Evolutionary conservation across 2,113 vertebrate genomes (phyloP).

Genomic region (Larimichthys polyactis): DNA sequence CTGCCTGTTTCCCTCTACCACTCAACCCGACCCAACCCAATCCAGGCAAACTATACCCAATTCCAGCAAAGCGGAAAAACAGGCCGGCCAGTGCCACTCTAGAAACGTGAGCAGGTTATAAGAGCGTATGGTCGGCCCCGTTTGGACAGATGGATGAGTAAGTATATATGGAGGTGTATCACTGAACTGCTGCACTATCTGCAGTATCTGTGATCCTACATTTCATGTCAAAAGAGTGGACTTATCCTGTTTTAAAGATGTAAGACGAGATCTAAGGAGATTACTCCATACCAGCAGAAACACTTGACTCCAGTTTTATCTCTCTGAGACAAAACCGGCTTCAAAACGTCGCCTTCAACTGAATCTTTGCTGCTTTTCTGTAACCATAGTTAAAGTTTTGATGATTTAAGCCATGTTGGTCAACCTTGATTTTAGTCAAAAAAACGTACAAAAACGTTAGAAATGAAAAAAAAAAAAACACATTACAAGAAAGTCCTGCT

Average conservation of each 20-base stretch:
- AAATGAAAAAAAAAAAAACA: no score
- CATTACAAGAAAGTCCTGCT: no score
- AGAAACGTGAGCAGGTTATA: conserved; percentile 2
- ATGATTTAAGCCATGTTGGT: background rate
- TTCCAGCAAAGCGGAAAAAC: conserved; percentile 41
- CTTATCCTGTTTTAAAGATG: background rate
- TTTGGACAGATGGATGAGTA: conserved; percentile 25
- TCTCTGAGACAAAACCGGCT: background rate
- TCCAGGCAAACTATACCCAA: conserved; percentile 43
- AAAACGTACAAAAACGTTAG: no score
- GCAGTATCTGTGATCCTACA: background rate
- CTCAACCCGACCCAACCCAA: conserved; percentile 67
- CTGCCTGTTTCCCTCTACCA: conserved; percentile 80
- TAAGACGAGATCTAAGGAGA: background rate
- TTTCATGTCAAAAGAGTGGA: background rate
- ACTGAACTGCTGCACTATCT: background rate
- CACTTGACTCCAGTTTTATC: background rate
- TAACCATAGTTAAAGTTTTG: background rate
- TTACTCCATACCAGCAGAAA: background rate
- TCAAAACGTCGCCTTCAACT: background rate
- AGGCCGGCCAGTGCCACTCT: conserved; percentile 12
- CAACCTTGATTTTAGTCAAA: background rate
- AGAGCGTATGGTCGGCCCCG: background rate
- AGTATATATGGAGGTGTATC: background rate
- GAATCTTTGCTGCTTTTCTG: background rate